Base-by-base conservation (phyloP, 2,113 vertebrate genomes). In the Myotis lucifugus region DNA sequence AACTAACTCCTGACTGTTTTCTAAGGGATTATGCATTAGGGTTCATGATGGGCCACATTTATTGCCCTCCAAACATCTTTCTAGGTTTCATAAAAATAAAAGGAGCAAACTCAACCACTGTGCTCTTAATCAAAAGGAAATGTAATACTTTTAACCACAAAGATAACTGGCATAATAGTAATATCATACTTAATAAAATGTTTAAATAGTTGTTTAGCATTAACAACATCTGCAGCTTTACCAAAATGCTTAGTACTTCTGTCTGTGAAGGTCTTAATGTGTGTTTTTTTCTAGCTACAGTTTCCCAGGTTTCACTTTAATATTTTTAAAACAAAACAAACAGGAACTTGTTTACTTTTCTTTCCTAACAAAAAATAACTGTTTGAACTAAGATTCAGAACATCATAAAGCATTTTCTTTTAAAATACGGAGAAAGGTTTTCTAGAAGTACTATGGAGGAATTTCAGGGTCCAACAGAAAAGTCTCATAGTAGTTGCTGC, bases 401-500 rank as follows among this genome's bases (percentile, higher is more conserved):
- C 12, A 56, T 77, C n/a, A 87, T 64, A 93, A 90, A 96, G 34
- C 17, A 91, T 19, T 73, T 77, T 59, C 18, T 91, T 91, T 46
- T 50, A 81, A 91, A 90, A 66, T 0, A 21, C 66, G 29, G 14
- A 77, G 12, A 93, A 93, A 97, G 23, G 9, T 90, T 97, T 97
- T 91, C 0, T 29, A 96, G 79, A 40, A 73, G 48, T n/a, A 77
- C 29, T 50, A 2, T 61, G 79, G 29, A 92, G 56, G 29, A 94
- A 73, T n/a, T 88, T 74, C 0, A 95, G 18, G 32, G 79, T 32
- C 59, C 66, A 69, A 29, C 85, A 83, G 79, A 91, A 77, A 78
- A 95, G 69, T 73, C 87, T 78, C 85, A 87, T 97, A 88, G 89
- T 95, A 96, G 69, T 61, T 97, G 93, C 94, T 95, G 10, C 5